Conservation (phyloP, 2,888 invertebrate genomes). For the Leptinotarsa peninsularis region DNA sequence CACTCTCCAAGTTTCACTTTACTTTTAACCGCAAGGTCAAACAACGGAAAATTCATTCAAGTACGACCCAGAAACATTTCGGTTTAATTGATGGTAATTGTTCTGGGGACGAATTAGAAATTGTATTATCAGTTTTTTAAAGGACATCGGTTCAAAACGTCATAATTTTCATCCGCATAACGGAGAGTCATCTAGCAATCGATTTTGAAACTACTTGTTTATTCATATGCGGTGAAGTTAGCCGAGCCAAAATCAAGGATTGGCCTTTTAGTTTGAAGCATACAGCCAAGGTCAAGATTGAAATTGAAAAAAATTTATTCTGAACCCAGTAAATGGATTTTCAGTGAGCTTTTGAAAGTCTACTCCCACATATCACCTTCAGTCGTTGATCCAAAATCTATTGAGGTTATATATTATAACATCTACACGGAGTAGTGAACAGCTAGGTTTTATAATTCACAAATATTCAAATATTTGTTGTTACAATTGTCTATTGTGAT, state of each 20-base stretch:
- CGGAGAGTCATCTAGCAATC: constrained; percentile 26
- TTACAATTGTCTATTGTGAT: too few species aligned
- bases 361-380: too few species aligned
- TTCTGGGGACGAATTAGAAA: background rate
- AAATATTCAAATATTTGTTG: too few species aligned
- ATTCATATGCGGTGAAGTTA: background rate
- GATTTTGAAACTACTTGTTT: constrained; percentile 20
- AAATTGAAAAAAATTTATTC: too few species aligned
- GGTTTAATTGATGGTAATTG: constrained; percentile 18
- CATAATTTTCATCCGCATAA: constrained; percentile 26
- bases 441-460: too few species aligned
- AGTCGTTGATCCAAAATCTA: too few species aligned
- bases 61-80: constrained; percentile 10
- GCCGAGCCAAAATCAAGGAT: background rate
- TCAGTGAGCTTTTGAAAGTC: too few species aligned
- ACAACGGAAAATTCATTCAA: constrained; percentile 8
- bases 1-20: constrained; percentile 25
- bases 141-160: constrained; percentile 24
- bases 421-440: too few species aligned
- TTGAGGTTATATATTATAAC: too few species aligned
- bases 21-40: constrained; percentile 14
- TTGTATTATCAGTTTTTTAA: constrained; percentile 12
- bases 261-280: background rate
- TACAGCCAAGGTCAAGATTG: background rate
- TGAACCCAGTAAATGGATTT: too few species aligned